These are phyloP conservation scores for Craterocephalus amniculus DNA, from an alignment of 2,797 vertebrate genomes.

Conservation along the genomic window DNA sequence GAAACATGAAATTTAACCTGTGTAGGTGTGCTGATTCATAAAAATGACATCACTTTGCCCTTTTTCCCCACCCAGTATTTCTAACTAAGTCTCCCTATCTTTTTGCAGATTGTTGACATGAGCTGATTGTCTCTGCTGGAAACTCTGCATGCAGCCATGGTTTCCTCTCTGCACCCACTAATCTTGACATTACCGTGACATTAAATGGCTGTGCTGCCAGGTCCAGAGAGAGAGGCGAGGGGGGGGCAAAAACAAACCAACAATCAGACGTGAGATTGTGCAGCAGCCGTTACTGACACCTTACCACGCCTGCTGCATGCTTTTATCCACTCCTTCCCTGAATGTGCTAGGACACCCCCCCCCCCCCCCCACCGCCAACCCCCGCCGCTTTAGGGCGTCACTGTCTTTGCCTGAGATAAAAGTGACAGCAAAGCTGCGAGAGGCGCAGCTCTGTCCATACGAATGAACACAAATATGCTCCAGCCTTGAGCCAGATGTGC, in stretches of 20 bases:
- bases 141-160: conserved; percentile 27
- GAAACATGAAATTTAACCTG: no score
- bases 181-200: conserved; percentile 25
- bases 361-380: no score
- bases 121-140: conserved; percentile 30
- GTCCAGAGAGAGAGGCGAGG: conserved; percentile 2
- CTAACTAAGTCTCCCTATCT: neutral
- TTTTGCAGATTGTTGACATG: conserved; percentile 48
- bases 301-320: conserved; percentile 12
- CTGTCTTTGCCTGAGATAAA: conserved; percentile 51
- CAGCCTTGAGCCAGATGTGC: conserved; percentile 68
- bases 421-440: conserved; percentile 40
- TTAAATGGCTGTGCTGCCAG: conserved; percentile 3
- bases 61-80: neutral
- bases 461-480: conserved; percentile 56
- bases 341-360: conserved; percentile 6
- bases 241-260: neutral
- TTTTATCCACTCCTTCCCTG: conserved; percentile 20
- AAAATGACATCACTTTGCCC: neutral
- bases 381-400: conserved; percentile 29
- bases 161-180: conserved; percentile 35
- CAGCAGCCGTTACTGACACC: conserved; percentile 44
- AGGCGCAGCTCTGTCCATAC: conserved; percentile 39
- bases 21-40: no score
- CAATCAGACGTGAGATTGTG: neutral